Percentiles rank a stretch among this genome's conserved stretches.
Evolutionary conservation across 2,113 vertebrate genomes (phyloP).

Genomic region (Anas platyrhynchos): DNA sequence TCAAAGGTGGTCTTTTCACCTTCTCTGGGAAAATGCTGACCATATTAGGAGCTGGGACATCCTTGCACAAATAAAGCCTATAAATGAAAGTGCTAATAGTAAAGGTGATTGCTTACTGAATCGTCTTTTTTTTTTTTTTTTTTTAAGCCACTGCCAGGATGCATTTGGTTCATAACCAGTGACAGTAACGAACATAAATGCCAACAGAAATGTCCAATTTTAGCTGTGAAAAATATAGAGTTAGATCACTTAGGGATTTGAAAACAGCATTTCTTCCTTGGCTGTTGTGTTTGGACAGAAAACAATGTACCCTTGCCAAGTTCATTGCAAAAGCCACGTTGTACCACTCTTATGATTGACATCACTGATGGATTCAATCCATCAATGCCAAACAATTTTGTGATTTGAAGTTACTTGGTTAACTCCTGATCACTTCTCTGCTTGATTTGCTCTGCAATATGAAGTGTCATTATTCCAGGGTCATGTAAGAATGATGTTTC

Average conservation of each 20-base stretch:
- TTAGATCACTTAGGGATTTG: background rate
- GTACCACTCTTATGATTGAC: background rate
- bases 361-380: background rate
- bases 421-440: background rate
- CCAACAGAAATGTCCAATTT: background rate
- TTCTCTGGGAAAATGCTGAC: conserved; percentile 8
- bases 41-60: background rate
- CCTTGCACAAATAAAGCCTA: background rate
- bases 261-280: background rate
- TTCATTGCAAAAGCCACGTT: background rate
- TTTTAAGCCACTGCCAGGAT: background rate
- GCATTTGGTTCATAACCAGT: background rate
- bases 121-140: background rate
- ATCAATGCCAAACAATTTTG: background rate
- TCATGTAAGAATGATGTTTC: background rate
- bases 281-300: background rate
- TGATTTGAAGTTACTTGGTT: background rate
- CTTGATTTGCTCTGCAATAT: background rate
- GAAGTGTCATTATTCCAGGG: background rate
- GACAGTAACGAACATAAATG: background rate
- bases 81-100: background rate
- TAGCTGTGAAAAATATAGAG: background rate
- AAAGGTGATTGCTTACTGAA: background rate
- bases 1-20: conserved; percentile 20
- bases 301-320: fast-evolving